Conservation (phyloP, 2,797 vertebrate species). For the Euthynnus affinis region DNA sequence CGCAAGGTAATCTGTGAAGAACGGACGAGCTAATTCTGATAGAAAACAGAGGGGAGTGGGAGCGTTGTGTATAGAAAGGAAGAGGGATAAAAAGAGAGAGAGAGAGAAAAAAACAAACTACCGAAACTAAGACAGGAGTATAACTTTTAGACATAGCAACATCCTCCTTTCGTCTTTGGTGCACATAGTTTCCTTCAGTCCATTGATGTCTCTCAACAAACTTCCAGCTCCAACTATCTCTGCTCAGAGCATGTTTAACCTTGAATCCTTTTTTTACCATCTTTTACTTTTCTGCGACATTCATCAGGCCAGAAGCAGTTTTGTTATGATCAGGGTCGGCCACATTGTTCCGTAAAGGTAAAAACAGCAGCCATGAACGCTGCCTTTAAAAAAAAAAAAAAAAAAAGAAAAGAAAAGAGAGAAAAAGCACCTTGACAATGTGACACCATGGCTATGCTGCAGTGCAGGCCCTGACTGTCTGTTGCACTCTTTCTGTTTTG, state of each 20-base stretch:
- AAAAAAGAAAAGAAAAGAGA: too few relatives aligned
- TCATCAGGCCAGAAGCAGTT: constrained; percentile 2
- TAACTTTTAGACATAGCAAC: background rate
- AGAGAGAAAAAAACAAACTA: constrained; percentile 18
- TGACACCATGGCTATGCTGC: background rate
- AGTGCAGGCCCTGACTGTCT: constrained; percentile 1
- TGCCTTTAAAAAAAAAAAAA: background rate
- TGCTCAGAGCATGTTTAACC: background rate
- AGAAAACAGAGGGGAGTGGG: constrained; percentile 1
- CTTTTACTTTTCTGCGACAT: background rate
- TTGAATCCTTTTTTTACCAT: constrained; percentile 9
- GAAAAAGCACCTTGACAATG: background rate
- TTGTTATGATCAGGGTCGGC: constrained; percentile 6
- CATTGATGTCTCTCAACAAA: background rate
- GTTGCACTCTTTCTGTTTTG: background rate
- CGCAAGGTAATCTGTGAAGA: constrained; percentile 49
- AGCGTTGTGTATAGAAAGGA: background rate
- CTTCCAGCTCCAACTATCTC: background rate
- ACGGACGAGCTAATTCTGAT: constrained; percentile 48
- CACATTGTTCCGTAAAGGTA: constrained; percentile 9
- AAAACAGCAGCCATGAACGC: background rate
- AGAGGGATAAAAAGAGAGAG: constrained; percentile 15
- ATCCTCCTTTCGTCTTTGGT: background rate
- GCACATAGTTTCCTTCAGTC: constrained; percentile 1
- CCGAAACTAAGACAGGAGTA: constrained; percentile 2